Base-by-base conservation (phyloP, 2,888 invertebrate species). In the Rotaria magnacalcarata region DNA sequence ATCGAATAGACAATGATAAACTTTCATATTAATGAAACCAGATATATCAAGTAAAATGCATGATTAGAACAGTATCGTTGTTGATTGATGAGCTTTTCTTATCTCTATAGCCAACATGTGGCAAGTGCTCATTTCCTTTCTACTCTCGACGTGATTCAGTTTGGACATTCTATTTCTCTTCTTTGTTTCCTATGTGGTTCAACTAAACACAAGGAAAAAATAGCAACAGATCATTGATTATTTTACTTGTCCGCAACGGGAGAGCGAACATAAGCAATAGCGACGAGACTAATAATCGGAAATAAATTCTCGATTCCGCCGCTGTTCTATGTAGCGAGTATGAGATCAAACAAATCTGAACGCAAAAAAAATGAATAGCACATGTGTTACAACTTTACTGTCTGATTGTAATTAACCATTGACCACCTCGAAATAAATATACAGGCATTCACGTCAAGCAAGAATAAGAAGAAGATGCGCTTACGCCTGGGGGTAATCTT, bases 171-270 rank as follows among this genome's bases (percentile, higher is more conserved):
- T 67, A 34, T 34, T 67, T 67, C 19, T 34, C 19, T 34, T 34
- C 19, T 27, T 60, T 41, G 2, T 67, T 27, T 34, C 16, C 67
- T 34, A 67, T 67, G 19, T 67, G 67, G 34, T 67, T 67, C 67
- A 67, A 67, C 34, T 34, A 67, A 67, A 41, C 67, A 67, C 11
- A 67, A 27, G 67, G 10, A 41, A 41, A 67, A 67, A 34, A 67
- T 67, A 34, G 67, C 67, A 67, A 67, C 67, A 67, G 67, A 34
- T 67, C 67, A 67, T 67, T 67, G 67, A 67, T 67, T 67, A 67
- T 67, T 67, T 67, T 67, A 67, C 67, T 67, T 67, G 67, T 67
- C 67, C 67, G 67, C 67, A 67, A 67, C 67, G 34, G 67, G 67
- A 67, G 67, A 67, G 19, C 19, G 67, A 67, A 67, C 34, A 67